Percentiles rank a stretch among this genome's conserved stretches.
These are phyloP conservation scores for Macrophya annulata DNA, from an alignment of 2,888 invertebrate species.

Conservation along the genomic window DNA sequence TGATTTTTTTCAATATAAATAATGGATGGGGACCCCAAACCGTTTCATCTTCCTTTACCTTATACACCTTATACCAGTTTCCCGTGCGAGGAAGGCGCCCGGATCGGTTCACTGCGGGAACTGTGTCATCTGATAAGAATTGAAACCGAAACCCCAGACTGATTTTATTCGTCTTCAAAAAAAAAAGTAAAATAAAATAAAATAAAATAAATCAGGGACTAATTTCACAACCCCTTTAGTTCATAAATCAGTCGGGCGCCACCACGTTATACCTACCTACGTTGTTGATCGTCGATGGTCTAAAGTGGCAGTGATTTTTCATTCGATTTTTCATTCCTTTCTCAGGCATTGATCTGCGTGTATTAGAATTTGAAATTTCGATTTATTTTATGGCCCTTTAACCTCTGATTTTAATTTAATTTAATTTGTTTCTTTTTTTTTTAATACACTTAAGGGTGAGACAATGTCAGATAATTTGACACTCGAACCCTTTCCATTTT, in stretches of 20 bases:
- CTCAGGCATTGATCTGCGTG: neutral
- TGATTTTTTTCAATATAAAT: slow-evolving; percentile 42
- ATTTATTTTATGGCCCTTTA: neutral
- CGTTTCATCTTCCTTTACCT: slow-evolving; percentile 41
- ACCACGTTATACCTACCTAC: neutral
- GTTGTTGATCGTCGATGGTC: slow-evolving; percentile 25
- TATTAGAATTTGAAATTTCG: neutral
- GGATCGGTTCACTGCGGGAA: slow-evolving; percentile 48
- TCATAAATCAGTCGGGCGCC: slow-evolving; percentile 54
- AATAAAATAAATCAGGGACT: neutral
- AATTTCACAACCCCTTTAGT: slow-evolving; percentile 38
- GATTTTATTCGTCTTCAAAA: slow-evolving; percentile 52
- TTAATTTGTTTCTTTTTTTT: too few species aligned
- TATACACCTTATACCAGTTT: neutral
- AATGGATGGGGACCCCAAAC: slow-evolving; percentile 36
- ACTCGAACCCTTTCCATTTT: neutral
- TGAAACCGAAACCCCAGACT: slow-evolving; percentile 51
- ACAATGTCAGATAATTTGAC: neutral
- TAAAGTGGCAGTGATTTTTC: slow-evolving; percentile 41
- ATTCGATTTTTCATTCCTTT: neutral
- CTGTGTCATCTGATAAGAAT: slow-evolving; percentile 58
- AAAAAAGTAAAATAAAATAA: neutral
- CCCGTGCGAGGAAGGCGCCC: slow-evolving; percentile 14
- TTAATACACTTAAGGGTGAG: neutral
- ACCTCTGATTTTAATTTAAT: neutral